Evolutionary conservation across 2,113 vertebrate genomes (phyloP), one percentile per base, ranked within the genome.

Genomic region (Ciconia boyciana): DNA sequence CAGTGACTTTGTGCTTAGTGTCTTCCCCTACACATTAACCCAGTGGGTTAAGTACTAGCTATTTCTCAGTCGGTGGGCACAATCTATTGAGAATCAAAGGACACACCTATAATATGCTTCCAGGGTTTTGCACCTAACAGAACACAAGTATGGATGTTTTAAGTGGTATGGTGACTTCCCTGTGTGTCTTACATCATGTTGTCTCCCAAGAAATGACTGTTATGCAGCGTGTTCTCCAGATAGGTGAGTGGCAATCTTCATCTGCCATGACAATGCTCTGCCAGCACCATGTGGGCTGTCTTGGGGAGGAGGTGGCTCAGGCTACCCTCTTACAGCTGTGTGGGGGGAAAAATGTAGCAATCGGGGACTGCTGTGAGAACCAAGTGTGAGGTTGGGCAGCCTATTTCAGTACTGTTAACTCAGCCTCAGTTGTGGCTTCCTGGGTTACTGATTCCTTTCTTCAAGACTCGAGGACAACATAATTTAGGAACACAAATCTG

Each of bases 1-100:
- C 31, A 65, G 28, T 83, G 51, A 25, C 16, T 78, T 57, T 5
- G 7, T 62, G 17, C 10, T 41, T 41, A 39, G 16, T 52, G 46
- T 12, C 82, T 74, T 74, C 13, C 6, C 7, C 17, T 54, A 2
- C 0, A 2, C 0, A 0, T 66, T 64, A 54, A 75, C 15, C 7
- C 11, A 11, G 7, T n/a, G 44, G 9, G 25, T 61, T 62, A 39
- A 83, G 34, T 6, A 11, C 20, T 39, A 22, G 9, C 4, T 61
- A 11, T 32, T 71, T 25, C 32, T 64, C 26, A 64, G 44, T 39
- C 32, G 76, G 29, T 2, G 0, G 44, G 10, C 4, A 62, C 65
- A 68, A 48, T 7, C 34, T 22, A 1, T 10, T 19, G 20, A 28
- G 57, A 76, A 57, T 34, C 48, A 69, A 51, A 65, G 24, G 57